Base-by-base conservation (phyloP, 1,140 invertebrate genomes). In the Anadara kagoshimensis region DNA sequence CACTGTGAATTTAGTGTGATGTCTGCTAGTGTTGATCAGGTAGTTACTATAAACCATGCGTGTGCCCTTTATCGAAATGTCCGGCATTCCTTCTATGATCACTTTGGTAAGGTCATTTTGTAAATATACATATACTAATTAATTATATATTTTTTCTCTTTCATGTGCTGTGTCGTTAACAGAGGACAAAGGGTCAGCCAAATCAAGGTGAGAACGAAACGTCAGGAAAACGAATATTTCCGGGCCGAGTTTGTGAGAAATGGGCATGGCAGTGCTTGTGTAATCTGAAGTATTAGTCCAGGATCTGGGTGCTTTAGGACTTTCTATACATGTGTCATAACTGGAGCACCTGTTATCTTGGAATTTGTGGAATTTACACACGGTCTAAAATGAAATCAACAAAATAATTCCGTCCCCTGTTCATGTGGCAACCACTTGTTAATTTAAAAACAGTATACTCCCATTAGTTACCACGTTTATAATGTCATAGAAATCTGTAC, bases 1-100 rank as follows among this genome's bases (percentile, higher is more conserved):
- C 26, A 51, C 22, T 45, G 49, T 45, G 45, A 64, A 53, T 53
- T 51, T n/a, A 36, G 78, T 85, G 85, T 83, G 78, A 87, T 87
- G 85, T 87, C 85, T 79, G 83, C 85, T 73, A 86, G 84, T 82
- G 81, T 86, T 65, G 85, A 86, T 83, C 85, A 86, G 85, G 85
- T 86, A 70, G 62, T 26, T 44, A 75, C 72, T 78, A 79, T 80
- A 78, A 69, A 66, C 73, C 69, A 59, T 80, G 64, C 49, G 47
- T 58, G 64, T 72, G 16, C 41, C 22, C 68, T 11, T 72, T 57
- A 57, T 63, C 47, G 43, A 57, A 49, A 70, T 57, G 44, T 73
- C 57, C 47, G 47, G 44, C 11, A 61, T 49, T 72, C 54, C 56
- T 43, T 49, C 56, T 54, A 54, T 18, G 29, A 45, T 29, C 51